These are phyloP conservation scores for Eleutherodactylus coqui DNA, from an alignment of 2,797 vertebrate genomes.

Conservation along the genomic window DNA sequence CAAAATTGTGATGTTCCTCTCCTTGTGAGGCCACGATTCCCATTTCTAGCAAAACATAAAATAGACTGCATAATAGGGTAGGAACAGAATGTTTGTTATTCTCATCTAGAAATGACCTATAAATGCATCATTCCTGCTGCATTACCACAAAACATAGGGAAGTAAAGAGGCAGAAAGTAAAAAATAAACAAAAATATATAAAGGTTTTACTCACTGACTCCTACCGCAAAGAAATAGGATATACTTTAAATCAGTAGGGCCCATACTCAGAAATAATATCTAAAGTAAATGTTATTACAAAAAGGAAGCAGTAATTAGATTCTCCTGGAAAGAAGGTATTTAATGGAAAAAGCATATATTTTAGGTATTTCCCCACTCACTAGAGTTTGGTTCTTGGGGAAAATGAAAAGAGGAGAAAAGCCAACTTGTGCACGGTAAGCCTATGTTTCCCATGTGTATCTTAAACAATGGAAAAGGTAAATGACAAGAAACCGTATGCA, in stretches of 20 bases:
- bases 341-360: conserved; percentile 85
- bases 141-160: conserved; percentile 81
- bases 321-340: conserved; percentile 86
- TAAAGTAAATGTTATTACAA: conserved; percentile 95
- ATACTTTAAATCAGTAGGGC: conserved; percentile 90
- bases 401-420: conserved; percentile 77
- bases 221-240: conserved; percentile 88
- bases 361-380: conserved; percentile 82
- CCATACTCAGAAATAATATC: conserved; percentile 84
- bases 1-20: conserved; percentile 78
- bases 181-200: conserved; percentile 30
- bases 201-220: conserved; percentile 78
- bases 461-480: conserved; percentile 83
- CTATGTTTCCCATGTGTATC: conserved; percentile 78
- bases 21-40: conserved; percentile 80
- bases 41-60: conserved; percentile 81
- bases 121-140: conserved; percentile 78
- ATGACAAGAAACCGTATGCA: conserved; percentile 78
- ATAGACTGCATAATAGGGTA: conserved; percentile 79
- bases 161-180: conserved; percentile 70
- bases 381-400: conserved; percentile 74
- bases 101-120: conserved; percentile 81
- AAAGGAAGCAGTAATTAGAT: conserved; percentile 89
- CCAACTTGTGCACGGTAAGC: conserved; percentile 85
- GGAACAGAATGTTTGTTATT: conserved; percentile 78